Evolutionary conservation across 2,888 invertebrate genomes (phyloP), one percentile per base, ranked within the genome.

Genomic region (Aelia acuminata): DNA sequence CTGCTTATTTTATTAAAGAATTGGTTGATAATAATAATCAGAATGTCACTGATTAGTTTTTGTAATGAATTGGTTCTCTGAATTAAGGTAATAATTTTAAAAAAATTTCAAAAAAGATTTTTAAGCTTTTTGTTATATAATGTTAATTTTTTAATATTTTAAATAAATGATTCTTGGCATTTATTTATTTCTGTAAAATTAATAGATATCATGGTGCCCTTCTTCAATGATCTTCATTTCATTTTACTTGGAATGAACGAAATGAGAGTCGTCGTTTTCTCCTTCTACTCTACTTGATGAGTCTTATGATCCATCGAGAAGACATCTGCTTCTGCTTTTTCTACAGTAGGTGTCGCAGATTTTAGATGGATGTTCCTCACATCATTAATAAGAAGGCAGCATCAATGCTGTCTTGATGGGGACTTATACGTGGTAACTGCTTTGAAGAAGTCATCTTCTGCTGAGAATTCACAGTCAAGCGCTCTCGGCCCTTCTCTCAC

Each of bases 141-240:
- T 48, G 15, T 20, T 84, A 48, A 26, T 26, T 35, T 84, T 8
- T 35, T 84, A 3, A 48, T 50, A 47, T 49, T 50, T 26, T 84
- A 84, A 48, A 84, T 84, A 48, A 50, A 47, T 84, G 48, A 39
- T 80, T 80, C 43, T 80, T 63, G 31, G 63, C 63, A 63, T 43
- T 80, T 80, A 80, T 43, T 80, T 80, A 80, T 80, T 80, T 80
- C 43, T 80, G 43, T 80, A n/a, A 80, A 80, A 80, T 80, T 80
- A 80, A 43, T 80, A 80, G 80, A 80, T 63, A 63, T 5, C 31
- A 22, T 63, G 80, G 80, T 43, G 80, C 80, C 3, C n/a, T 80
- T 43, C 80, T 11, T 80, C 43, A n/a, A 43, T 43, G 80, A 80
- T 80, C 80, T 80, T 80, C 80, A 80, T 80, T 80, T 80, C 43